These are phyloP conservation scores for Matsumyia berberina DNA, from an alignment of 2,888 invertebrate species.

Conservation along the genomic window DNA sequence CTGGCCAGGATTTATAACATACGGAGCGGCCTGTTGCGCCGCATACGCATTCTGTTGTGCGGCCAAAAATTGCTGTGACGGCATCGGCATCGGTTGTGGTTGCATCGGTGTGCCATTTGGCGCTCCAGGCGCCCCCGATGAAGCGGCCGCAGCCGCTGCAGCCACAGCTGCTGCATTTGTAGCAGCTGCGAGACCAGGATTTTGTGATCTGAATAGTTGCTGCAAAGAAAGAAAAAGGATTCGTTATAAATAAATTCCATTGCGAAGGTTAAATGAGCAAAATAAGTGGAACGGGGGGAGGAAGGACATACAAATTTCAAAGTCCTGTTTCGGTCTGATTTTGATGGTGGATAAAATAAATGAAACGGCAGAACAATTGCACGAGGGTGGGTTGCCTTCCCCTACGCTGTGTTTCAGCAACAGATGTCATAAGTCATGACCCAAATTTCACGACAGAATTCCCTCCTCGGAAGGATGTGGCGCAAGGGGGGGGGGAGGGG, in stretches of 20 bases:
- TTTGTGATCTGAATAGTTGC: conserved; percentile 96
- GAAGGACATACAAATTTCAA: conserved; percentile 15
- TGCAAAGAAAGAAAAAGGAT: conserved; percentile 82
- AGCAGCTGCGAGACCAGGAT: conserved; percentile 88
- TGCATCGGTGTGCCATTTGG: conserved; percentile 88
- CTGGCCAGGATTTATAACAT: conserved; percentile 93
- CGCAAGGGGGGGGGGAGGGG: conserved; percentile 24
- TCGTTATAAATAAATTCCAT: conserved; percentile 25
- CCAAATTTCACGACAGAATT: conserved; percentile 68
- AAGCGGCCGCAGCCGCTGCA: conserved; percentile 82
- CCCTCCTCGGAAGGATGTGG: conserved; percentile 4
- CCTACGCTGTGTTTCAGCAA: conserved; percentile 54
- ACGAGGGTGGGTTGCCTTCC: conserved; percentile 1
- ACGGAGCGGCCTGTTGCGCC: conserved; percentile 91
- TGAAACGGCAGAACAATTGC: conserved; percentile 50
- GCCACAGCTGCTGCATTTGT: conserved; percentile 83
- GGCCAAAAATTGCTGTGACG: conserved; percentile 90
- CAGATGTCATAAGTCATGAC: conserved; percentile 77
- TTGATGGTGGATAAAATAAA: conserved; percentile 51
- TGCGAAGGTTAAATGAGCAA: conserved; percentile 33
- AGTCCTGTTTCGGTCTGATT: conserved; percentile 14
- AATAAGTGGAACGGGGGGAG: background rate
- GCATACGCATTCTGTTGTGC: conserved; percentile 88
- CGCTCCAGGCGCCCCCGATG: conserved; percentile 86
- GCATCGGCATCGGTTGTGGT: conserved; percentile 90